Evolutionary conservation across 53 echinoderm and acorn worm species (phyloP), one percentile per base, ranked within the genome.

Genomic region (Patiria pectinifera): DNA sequence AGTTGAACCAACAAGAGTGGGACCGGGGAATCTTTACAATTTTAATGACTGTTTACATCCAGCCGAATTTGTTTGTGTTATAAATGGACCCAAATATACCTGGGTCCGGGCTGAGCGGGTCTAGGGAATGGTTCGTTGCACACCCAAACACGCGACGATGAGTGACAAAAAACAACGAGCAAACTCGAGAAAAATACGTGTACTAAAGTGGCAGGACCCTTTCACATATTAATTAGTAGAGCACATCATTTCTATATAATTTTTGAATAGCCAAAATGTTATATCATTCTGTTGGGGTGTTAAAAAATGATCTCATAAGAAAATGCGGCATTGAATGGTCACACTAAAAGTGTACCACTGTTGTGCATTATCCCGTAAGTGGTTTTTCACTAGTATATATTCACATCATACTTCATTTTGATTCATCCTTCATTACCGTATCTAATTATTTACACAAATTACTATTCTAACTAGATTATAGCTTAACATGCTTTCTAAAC

Each of bases 11-110:
- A 78, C 62, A 78, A 80, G 90, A 80, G 66, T 10, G 19, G 16
- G 43, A n/a, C 58, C 10, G 59, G 45, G 45, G 62, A 89, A 80
- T 90, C 90, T 90, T 69, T 59, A 44, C 63, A 48, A 90, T 90
- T 80, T 90, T 90, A 81, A 90, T 90, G 90, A 90, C 81, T 90
- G 90, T 90, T 90, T 90, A 90, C 90, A 90, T 80, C 49, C 47
- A 47, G 23, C 47, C 82, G 66, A 77, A 80, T 90, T 63, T 90
- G 90, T 90, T 90, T 90, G 90, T 81, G 80, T 81, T 90, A 90
- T 47, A 90, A 89, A 90, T 78, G 80, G 80, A 80, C 80, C 90
- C 80, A 81, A 63, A 90, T 80, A 69, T 47, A 80, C 81, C n/a
- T 60, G 66, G n/a, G 25, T 59, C 21, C 47, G 49, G 47, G 14